Percentiles rank a stretch among this genome's conserved stretches.
Conservation (phyloP, 1,140 invertebrate genomes). For the Physella acuta region DNA sequence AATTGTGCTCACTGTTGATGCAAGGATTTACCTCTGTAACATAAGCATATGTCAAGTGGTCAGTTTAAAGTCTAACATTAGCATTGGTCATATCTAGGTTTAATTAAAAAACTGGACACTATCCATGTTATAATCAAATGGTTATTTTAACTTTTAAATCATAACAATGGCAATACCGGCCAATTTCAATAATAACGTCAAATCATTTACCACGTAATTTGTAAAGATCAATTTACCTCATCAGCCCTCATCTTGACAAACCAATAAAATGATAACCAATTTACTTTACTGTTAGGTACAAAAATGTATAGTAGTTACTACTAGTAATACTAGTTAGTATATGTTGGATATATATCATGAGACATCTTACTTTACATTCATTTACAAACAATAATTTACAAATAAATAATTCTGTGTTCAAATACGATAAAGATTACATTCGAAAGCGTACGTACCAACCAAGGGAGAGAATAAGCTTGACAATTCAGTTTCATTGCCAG, state of each 20-base stretch:
- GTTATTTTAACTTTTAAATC: background rate
- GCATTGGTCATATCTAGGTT: background rate
- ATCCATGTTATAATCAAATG: background rate
- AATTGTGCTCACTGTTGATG: conserved; percentile 10
- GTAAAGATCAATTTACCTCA: no score
- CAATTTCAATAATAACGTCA: background rate
- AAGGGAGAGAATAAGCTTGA: background rate
- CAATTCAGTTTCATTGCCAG: background rate
- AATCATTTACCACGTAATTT: background rate
- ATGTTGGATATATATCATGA: no score
- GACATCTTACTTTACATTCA: no score
- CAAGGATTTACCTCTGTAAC: conserved; percentile 15
- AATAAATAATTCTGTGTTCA: no score
- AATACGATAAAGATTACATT: no score
- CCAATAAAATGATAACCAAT: no score
- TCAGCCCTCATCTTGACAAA: no score
- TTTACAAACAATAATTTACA: no score
- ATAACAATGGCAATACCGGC: background rate
- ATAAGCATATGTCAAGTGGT: background rate
- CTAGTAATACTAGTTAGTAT: no score
- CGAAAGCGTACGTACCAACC: conserved; percentile 12
- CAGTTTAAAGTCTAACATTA: background rate
- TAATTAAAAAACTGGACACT: background rate
- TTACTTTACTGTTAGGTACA: no score
- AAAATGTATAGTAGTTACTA: no score